phyloP scores from a whole-genome alignment of 2,888 invertebrate species.

The Eristalis arbustorum region DNA sequence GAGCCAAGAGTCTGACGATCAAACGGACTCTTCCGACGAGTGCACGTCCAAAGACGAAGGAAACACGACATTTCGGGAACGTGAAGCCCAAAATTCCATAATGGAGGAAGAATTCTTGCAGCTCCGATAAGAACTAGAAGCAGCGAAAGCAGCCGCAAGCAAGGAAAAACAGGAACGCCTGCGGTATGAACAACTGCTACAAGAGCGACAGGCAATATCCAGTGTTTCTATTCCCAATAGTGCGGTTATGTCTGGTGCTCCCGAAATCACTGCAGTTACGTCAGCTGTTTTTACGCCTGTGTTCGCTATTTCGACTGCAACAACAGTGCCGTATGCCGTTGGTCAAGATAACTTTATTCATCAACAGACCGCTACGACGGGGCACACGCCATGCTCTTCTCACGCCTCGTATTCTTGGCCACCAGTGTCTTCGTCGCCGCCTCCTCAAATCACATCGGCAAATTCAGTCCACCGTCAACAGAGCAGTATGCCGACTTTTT shows the following conservation, averaged over 20 bases:
- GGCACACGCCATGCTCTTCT: neutral
- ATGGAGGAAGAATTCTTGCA: slow-evolving; percentile 8
- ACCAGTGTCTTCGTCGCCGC: too few relatives aligned
- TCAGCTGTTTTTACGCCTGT: neutral
- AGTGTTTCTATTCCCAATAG: neutral
- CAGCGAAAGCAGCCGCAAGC: neutral
- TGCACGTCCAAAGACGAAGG: neutral
- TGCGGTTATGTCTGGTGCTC: slow-evolving; percentile 4
- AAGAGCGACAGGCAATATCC: neutral
- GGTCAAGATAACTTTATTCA: neutral
- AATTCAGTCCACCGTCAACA: too few relatives aligned
- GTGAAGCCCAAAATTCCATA: neutral
- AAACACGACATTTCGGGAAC: neutral
- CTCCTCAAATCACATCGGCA: too few relatives aligned
- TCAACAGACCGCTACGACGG: neutral
- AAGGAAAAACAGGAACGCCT: neutral
- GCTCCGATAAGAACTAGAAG: neutral
- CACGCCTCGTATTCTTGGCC: neutral
- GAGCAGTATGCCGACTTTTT: slow-evolving; percentile 1
- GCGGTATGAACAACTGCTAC: neutral
- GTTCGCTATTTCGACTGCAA: neutral
- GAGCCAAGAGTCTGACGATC: neutral
- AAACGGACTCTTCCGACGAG: neutral
- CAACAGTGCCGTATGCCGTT: neutral
- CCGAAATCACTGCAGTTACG: neutral